Evolutionary conservation across 2,113 vertebrate species (phyloP).

Genomic region (Enhydra lutris): DNA sequence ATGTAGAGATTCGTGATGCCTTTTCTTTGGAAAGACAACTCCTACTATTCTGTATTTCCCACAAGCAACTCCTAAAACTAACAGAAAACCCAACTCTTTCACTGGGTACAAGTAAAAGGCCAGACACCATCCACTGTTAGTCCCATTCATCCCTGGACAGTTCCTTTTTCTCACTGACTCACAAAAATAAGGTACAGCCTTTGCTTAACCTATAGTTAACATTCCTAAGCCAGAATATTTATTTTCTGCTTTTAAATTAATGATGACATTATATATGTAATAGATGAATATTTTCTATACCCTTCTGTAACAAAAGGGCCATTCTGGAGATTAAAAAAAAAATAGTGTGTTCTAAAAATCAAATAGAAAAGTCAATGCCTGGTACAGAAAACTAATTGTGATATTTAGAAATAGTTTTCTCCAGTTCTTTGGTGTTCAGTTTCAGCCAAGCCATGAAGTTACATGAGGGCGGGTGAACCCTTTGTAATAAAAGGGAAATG

Average conservation of each 20-base stretch:
- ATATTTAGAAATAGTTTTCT: background rate
- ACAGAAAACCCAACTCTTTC: background rate
- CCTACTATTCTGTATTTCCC: background rate
- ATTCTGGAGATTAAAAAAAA: background rate
- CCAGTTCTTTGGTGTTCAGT: background rate
- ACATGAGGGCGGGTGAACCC: background rate
- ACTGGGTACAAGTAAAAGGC: background rate
- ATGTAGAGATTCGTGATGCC: background rate
- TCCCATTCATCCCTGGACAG: background rate
- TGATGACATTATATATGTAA: background rate
- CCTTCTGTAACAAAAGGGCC: background rate
- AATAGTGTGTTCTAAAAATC: background rate
- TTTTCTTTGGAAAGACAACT: background rate
- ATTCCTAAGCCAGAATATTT: background rate
- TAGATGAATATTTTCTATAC: background rate
- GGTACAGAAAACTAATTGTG: background rate
- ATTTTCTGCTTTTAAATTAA: background rate
- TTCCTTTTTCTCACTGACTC: background rate
- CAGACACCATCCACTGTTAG: background rate
- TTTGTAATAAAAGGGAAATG: background rate
- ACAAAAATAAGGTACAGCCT: background rate
- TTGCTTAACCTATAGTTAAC: background rate
- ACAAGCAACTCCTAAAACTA: background rate
- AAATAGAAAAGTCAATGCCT: background rate
- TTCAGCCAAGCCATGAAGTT: background rate